These are phyloP conservation scores for Cheilosia scutellata DNA, from an alignment of 2,888 invertebrate genomes.

Conservation along the genomic window DNA sequence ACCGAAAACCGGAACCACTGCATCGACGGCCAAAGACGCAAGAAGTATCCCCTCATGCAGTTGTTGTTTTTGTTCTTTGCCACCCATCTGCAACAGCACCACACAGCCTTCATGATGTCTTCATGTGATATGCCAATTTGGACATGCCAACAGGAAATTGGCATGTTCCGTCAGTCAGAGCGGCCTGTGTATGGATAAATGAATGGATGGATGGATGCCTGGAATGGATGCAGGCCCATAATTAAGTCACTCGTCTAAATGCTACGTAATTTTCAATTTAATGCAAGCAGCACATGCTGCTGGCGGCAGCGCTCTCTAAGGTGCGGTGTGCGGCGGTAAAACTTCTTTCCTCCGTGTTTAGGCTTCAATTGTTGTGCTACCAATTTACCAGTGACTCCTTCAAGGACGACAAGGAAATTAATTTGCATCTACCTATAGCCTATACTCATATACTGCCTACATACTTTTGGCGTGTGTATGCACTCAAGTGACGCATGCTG, in stretches of 20 bases:
- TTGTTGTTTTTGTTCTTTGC: conserved; percentile 33
- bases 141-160: conserved; percentile 76
- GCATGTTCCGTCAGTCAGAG: conserved; percentile 73
- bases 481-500: conserved; percentile 69
- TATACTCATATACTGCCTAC: neutral
- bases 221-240: conserved; percentile 63
- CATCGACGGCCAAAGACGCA: conserved; percentile 48
- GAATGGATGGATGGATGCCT: conserved; percentile 53
- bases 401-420: conserved; percentile 71
- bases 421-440: conserved; percentile 49
- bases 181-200: conserved; percentile 48
- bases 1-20: conserved; percentile 73
- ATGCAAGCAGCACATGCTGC: conserved; percentile 72
- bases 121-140: conserved; percentile 76
- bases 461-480: conserved; percentile 66
- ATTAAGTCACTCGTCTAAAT: conserved; percentile 76
- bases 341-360: conserved; percentile 52
- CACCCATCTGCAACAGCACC: conserved; percentile 9
- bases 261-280: conserved; percentile 76
- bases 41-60: conserved; percentile 12
- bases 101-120: conserved; percentile 64
- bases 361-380: conserved; percentile 61
- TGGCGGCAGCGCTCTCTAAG: conserved; percentile 30
- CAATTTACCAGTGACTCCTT: conserved; percentile 49
- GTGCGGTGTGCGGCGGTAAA: conserved; percentile 30